Percentiles rank a stretch among this genome's conserved stretches.
Evolutionary conservation across 2,113 vertebrate species (phyloP).

Genomic region (Anhinga rufa): DNA sequence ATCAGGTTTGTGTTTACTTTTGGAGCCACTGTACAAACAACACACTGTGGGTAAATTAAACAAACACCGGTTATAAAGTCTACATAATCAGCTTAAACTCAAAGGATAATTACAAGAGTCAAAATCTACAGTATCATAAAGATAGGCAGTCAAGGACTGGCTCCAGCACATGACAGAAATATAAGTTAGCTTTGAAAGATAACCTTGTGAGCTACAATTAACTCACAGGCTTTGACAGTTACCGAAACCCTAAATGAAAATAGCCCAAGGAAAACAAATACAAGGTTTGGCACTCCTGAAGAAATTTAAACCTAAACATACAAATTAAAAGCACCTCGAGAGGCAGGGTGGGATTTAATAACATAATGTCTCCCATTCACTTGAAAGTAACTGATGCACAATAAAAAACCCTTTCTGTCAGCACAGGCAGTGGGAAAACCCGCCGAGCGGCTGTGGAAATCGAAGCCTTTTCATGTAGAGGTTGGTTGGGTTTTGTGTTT

Average conservation of each 20-base stretch:
- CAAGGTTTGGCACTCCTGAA: background rate
- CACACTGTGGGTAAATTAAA: background rate
- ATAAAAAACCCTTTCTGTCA: background rate
- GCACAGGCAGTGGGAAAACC: background rate
- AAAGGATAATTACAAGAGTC: background rate
- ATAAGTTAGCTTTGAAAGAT: background rate
- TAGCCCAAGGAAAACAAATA: background rate
- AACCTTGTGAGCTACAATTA: background rate
- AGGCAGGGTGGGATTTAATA: background rate
- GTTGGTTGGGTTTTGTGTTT: background rate
- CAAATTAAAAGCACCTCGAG: background rate
- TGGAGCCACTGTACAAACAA: background rate
- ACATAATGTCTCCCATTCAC: background rate
- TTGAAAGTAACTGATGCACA: background rate
- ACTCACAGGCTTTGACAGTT: background rate
- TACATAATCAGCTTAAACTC: background rate
- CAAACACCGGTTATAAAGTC: background rate
- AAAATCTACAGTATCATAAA: background rate
- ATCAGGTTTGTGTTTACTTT: slow-evolving; percentile 9
- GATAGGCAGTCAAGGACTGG: background rate
- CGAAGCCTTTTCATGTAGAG: background rate
- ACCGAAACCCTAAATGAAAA: background rate
- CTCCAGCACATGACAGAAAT: background rate
- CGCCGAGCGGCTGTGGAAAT: background rate
- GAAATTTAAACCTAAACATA: background rate